phyloP scores from a whole-genome alignment of 2,113 vertebrate genomes.

The Melanerpes formicivorus region DNA sequence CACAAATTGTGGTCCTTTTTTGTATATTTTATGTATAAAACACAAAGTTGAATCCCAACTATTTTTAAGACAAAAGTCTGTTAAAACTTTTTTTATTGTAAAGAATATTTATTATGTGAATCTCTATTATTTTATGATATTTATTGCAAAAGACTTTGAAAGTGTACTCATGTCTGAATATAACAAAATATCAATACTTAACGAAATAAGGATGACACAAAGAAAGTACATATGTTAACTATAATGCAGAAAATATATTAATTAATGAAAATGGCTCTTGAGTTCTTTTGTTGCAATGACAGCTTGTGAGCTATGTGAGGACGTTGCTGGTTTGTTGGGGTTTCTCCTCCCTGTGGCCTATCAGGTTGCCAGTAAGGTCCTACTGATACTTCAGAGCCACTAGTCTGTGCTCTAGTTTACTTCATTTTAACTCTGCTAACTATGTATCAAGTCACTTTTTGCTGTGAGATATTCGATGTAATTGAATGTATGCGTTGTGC shows the following conservation, averaged over 20 bases:
- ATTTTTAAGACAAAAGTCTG: conserved; percentile 98
- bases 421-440: background rate
- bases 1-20: conserved; percentile 86
- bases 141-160: conserved; percentile 97
- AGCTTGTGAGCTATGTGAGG: background rate
- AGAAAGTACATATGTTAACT: conserved; percentile 98
- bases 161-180: conserved; percentile 99
- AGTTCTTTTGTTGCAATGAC: conserved; percentile 71
- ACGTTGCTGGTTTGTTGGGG: background rate
- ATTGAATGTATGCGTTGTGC: background rate
- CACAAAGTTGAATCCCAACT: conserved; percentile 95
- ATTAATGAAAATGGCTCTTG: conserved; percentile 91
- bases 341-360: background rate
- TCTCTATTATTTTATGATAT: conserved; percentile 99
- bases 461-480: background rate
- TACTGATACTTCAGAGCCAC: conserved; percentile 30
- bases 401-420: conserved; percentile 60
- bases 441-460: background rate
- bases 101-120: conserved; percentile 99
- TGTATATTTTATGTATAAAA: conserved; percentile 96
- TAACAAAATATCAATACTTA: conserved; percentile 99
- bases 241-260: conserved; percentile 99
- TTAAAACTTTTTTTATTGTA: conserved; percentile 96
- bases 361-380: background rate
- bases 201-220: conserved; percentile 91